Percentiles rank a stretch among this genome's conserved stretches.
Evolutionary conservation across 2,797 vertebrate genomes (phyloP).

Genomic region (Molossus molossus): DNA sequence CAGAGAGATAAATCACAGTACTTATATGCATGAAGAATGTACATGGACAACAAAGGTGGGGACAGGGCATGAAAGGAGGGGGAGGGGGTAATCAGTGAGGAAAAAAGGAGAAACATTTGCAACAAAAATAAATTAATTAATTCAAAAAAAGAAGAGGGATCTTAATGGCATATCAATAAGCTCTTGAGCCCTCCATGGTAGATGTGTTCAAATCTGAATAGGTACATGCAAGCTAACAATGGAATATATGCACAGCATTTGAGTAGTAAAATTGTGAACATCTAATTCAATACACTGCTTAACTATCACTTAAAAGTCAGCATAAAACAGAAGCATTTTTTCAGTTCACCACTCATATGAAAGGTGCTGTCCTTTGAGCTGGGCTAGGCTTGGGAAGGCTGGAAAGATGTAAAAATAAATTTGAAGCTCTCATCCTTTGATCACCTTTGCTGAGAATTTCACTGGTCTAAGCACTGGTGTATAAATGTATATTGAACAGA

Average conservation of each 20-base stretch:
- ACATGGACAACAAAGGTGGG: no score
- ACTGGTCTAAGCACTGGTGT: neutral
- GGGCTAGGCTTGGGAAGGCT: neutral
- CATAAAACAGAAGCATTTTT: constrained; percentile 27
- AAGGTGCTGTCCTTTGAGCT: neutral
- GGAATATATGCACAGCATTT: neutral
- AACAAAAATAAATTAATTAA: no score
- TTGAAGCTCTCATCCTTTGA: neutral
- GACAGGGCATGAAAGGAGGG: no score
- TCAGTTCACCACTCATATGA: neutral
- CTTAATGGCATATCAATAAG: constrained; percentile 4
- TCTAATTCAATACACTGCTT: constrained; percentile 1
- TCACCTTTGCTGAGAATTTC: constrained; percentile 32
- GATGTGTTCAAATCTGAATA: neutral
- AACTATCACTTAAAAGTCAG: neutral
- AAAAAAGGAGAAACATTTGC: no score
- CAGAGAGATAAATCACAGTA: no score
- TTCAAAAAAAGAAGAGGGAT: neutral
- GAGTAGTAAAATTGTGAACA: neutral
- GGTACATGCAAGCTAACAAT: neutral
- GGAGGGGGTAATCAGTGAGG: no score
- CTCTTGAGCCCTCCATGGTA: neutral
- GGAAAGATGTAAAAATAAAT: neutral
- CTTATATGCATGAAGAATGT: no score
- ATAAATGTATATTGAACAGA: neutral